Base-by-base conservation (phyloP, 1,140 invertebrate genomes). In the Stenopsyche tienmushanensis region DNA sequence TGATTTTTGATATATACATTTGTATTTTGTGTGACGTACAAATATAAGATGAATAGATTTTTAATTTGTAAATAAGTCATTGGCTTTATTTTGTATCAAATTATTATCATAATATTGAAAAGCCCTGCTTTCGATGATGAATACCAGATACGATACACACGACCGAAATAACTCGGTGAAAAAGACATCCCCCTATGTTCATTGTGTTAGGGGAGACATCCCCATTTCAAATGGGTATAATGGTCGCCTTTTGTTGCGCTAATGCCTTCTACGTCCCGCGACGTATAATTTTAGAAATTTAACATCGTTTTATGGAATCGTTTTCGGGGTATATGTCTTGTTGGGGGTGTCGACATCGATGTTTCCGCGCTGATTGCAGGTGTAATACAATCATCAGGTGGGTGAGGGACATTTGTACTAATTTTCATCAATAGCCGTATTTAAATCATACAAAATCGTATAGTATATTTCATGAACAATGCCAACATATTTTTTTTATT, bases 221-320 rank as follows among this genome's bases (percentile, higher is more conserved):
- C 64, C 68, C 67, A 54, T 64, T 54, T 34, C 24, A 20, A 69
- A 66, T 53, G 58, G 64, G 57, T 63, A 54, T 70, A 70, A 70
- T 70, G 68, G 64, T 64, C 54, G 68, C 68, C 68, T 66, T 70
- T 70, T 70, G 68, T 70, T 70, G 64, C 68, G 54, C 59, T 70
- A 70, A 70, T 70, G 68, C 68, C 57, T 66, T 58, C 53, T 39
- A 29, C 29, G 64, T 54, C 42, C 64, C 62, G 67, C 57, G 62
- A 70, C 64, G 65, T 66, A 58, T 70, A 70, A 70, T 70, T 70
- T 70, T 59, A 64, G 64, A 66, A 66, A 63, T 70, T 70, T 66
- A 64, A 59, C 68, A 66, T 64, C 62, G 54, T 65, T 69, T 65
- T 65, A 69, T 55, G 67, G 57, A 60, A 60, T 60, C 57, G 54